Evolutionary conservation across 2,888 invertebrate genomes (phyloP), one percentile per base, ranked within the genome.

Genomic region (Leptinotarsa rubiginosa): DNA sequence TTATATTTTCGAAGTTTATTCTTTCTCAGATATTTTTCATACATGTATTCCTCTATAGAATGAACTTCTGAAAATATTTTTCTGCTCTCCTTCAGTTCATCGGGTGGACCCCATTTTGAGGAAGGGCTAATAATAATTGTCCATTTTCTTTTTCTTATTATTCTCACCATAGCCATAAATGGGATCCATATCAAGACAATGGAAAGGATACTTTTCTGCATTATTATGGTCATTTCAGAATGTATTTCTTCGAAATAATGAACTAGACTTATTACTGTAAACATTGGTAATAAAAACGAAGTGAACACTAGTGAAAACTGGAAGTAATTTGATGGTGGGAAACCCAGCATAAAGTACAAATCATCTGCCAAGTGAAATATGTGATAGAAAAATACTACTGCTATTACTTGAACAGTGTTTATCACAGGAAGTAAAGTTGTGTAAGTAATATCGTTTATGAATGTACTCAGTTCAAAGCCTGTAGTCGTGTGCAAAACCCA

Each of bases 81-180:
- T 49, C 75, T 76, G 49, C 76, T 78, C 10, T 52, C 67, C 59
- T 68, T 69, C 66, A 76, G 65, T 65, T 65, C 56, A 25, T 72
- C 49, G 4, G 69, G 49, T 22, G 75, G 73, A 18, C 72, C 72
- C 77, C 77, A 77, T 49, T 75, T 65, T 65, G 59, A 64, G 10
- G 77, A 71, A 56, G 75, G 66, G 3, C 52, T 65, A 4, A 77
- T 49, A 64, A 74, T 50, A 18, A 41, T 54, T 31, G 20, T 65
- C 54, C 70, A 67, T 68, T 66, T 70, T 64, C 72, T 65, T 65
- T 75, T 77, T 47, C 74, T 47, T 70, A 77, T 75, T 69, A 77
- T 56, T 65, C 77, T 74, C 47, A 77, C 77, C 74, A 77, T 68
- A 65, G 47, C 75, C 77, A 77, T 77, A 41, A 77, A 77, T 4